These are phyloP conservation scores for Eonycteris spelaea DNA, from an alignment of 2,113 vertebrate genomes.

Conservation along the genomic window DNA sequence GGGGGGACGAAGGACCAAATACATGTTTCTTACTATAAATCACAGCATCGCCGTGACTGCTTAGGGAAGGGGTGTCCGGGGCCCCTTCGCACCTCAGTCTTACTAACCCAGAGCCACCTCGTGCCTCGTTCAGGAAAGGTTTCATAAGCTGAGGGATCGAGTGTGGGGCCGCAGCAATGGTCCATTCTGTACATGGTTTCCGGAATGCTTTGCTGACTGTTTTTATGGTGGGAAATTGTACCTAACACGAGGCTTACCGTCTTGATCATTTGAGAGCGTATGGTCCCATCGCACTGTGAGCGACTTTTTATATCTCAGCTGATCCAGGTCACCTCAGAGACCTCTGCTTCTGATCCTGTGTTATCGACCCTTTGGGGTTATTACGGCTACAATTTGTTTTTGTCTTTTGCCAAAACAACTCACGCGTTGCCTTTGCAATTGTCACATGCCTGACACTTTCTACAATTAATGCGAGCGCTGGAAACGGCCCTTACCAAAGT, in stretches of 20 bases:
- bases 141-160: neutral
- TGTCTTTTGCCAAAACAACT: neutral
- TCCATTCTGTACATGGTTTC: neutral
- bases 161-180: neutral
- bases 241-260: neutral
- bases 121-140: neutral
- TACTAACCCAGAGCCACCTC: neutral
- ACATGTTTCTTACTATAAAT: neutral
- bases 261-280: neutral
- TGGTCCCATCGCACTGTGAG: accelerated
- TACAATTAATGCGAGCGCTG: neutral
- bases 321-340: neutral
- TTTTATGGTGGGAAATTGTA: neutral
- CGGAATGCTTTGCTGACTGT: neutral
- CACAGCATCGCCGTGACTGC: neutral
- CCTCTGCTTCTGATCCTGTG: neutral
- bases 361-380: neutral
- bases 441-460: neutral
- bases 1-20: neutral
- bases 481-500: neutral
- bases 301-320: neutral
- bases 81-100: neutral
- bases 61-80: neutral
- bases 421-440: neutral
- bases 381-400: neutral